Evolutionary conservation across 2,113 vertebrate species (phyloP), one percentile per base, ranked within the genome.

Genomic region (pig (Sus scrofa)): DNA sequence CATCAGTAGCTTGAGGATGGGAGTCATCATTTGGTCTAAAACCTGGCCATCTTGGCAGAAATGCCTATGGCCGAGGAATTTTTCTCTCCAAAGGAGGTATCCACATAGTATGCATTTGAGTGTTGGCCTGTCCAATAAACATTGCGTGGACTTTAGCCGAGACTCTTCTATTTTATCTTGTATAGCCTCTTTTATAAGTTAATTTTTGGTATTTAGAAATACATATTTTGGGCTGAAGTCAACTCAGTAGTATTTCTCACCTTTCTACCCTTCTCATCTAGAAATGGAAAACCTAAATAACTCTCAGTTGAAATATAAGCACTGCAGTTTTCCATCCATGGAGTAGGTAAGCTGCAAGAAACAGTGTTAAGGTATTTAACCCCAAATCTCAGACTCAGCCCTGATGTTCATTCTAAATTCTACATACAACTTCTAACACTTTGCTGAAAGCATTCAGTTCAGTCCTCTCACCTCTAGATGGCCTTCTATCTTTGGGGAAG

Each of bases 191-290:
- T 86, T 85, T 89, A 83, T 71, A 39, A 77, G 79, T 68, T 77
- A 85, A 63, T n/a, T 85, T 92, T 82, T 65, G 39, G 2, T 86
- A 20, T 54, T 89, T 89, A 73, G 18, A 74, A 60, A 86, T 89
- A 24, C 0, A 2, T 37, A 65, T 74, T 52, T 94, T 50, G 4
- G 56, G 34, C 2, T 91, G 27, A 95, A 26, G n/a, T 74, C 67
- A 65, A 19, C 89, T 82, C 39, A 70, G 1, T 56, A 19, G 32
- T 30, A 65, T 63, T 96, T 15, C 62, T 87, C 78, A 77, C 34
- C 18, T 60, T 89, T 88, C 58, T 68, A 10, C 27, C 62, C 93
- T 93, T 81, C 60, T 73, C 3, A 39, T 62, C 37, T 78, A 86
- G 77, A 77, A 82, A 56, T 50, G 73, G 50, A 74, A n/a, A 88